Base-by-base conservation (phyloP, 2,797 vertebrate species). In the Hippopotamyrus pictus region DNA sequence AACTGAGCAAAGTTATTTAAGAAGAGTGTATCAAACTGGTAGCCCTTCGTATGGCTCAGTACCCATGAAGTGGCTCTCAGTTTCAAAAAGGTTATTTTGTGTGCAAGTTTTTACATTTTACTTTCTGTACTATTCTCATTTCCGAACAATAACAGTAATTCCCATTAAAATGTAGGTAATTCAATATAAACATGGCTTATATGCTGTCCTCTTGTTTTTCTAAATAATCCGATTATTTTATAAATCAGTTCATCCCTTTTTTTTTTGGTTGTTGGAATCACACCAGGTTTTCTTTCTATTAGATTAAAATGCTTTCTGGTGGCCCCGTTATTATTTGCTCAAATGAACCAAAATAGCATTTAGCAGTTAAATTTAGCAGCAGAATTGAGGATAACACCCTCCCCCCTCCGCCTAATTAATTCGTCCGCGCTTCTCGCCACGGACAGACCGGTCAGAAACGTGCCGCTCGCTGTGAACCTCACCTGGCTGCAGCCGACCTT, bases 321-420 rank as follows among this genome's bases (percentile, higher is more conserved):
- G 76, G 76, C 8, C 17, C 76, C 6, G 37, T 79, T 79, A 19
- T 79, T 44, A 19, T 44, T 79, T 79, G 37, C 37, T 79, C 44
- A 79, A 79, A 79, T 79, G 11, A 76, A 76, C 69, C 69, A 19
- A 79, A 79, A 79, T 79, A 41, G 73, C 73, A 79, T 79, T 79
- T 44, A 44, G 73, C 33, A 44, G 73, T 79, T 44, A 44, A 79
- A 79, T 79, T 79, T 44, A 79, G 33, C 73, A 44, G 73, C 73
- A 79, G 37, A 79, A 79, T 79, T 79, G 33, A 44, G 73, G 73
- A 79, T 79, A 79, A 3, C 33, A 41, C 37, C 73, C 29, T 9
- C 5, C 73, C 73, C 7, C 22, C 62, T 33, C 12, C 2, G 37
- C 14, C 73, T 79, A 79, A 79, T 79, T 79, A 79, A 73, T 79